Conservation (phyloP, 1,140 invertebrate species). For the Aphis craccivora region DNA sequence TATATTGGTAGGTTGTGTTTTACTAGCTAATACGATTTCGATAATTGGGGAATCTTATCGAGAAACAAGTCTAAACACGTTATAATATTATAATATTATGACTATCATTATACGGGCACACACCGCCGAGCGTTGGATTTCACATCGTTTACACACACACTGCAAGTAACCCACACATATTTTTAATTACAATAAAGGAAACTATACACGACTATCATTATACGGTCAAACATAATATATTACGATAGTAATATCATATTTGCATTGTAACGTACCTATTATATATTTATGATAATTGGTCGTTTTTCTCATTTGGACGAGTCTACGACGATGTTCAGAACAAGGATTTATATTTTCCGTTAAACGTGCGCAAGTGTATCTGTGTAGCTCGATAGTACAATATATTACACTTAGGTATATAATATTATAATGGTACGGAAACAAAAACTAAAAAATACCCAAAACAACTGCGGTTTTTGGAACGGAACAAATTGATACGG, state of each 20-base stretch:
- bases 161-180: not conserved
- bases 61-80: slow-evolving; percentile 3
- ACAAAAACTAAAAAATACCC: not conserved
- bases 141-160: not conserved
- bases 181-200: slow-evolving; percentile 31
- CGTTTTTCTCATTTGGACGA: not conserved
- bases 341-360: slow-evolving; percentile 14
- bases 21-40: not conserved
- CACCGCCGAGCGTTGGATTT: not conserved
- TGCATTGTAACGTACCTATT: slow-evolving; percentile 3
- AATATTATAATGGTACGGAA: not conserved
- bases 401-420: not conserved
- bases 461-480: not conserved
- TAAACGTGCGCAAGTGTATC: no score
- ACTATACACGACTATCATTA: not conserved
- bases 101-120: not conserved
- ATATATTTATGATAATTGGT: slow-evolving; percentile 39
- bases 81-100: not conserved
- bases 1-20: not conserved
- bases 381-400: not conserved
- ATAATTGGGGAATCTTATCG: slow-evolving; percentile 12
- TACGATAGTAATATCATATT: slow-evolving; percentile 35
- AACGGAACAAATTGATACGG: not conserved
- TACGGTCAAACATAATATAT: not conserved
- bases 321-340: not conserved